phyloP scores from a whole-genome alignment of 2,797 vertebrate species.

The Hemitrygon akajei region DNA sequence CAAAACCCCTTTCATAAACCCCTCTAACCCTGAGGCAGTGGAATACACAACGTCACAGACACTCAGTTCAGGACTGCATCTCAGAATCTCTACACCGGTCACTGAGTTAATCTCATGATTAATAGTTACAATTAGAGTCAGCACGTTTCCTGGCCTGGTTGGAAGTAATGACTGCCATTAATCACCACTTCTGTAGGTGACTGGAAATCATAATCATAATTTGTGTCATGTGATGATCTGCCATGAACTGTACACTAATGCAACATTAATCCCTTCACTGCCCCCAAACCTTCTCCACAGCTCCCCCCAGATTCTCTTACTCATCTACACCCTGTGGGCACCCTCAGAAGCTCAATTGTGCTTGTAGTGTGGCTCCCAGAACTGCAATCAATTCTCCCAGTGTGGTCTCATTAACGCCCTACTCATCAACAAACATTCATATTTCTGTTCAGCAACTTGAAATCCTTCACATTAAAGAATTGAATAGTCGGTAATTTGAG shows the following conservation, averaged over 20 bases:
- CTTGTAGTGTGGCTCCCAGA: too few relatives aligned
- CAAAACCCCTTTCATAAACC: neutral
- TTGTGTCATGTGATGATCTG: neutral
- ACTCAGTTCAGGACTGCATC: neutral
- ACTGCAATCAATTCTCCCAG: too few relatives aligned
- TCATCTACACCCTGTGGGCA: neutral
- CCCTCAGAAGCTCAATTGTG: too few relatives aligned
- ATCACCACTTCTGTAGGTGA: neutral
- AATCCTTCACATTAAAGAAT: too few relatives aligned
- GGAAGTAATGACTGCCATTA: neutral
- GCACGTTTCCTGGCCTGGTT: neutral
- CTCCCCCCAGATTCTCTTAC: neutral
- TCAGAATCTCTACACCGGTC: too few relatives aligned
- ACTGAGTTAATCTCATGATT: too few relatives aligned
- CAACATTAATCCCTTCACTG: neutral
- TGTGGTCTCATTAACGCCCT: too few relatives aligned
- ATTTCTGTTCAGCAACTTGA: too few relatives aligned
- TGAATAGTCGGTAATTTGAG: too few relatives aligned
- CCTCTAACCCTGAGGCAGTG: neutral
- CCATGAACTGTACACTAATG: neutral
- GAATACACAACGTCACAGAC: neutral
- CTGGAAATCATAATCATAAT: neutral
- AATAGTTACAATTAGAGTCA: too few relatives aligned
- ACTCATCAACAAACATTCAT: too few relatives aligned
- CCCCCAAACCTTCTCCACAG: neutral